Evolutionary conservation across 2,888 invertebrate species (phyloP), one percentile per base, ranked within the genome.

Genomic region (Prosapia bicincta): DNA sequence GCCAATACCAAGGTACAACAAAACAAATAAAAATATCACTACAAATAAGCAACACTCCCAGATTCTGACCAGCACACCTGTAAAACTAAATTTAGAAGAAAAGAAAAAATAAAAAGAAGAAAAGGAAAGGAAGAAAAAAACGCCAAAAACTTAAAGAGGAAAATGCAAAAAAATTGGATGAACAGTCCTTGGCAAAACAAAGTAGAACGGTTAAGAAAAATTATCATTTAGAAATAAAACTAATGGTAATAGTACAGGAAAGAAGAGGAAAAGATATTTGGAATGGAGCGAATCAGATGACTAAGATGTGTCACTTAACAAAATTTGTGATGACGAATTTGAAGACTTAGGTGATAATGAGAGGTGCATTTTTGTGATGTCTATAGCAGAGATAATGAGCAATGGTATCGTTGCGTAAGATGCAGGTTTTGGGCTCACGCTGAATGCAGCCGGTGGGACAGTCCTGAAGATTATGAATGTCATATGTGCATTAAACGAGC

Each of bases 351-450:
- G 2, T 15, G 38, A 30, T 30, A 38, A 38, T 38, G 38, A 38
- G 38, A 38, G 13, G 13, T 38, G 38, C 13, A 13, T 38, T 38
- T n/a, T 38, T 38, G 38, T 13, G 38, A 38, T 9, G 38, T 13
- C 15, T 38, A 9, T 38, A 15, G 38, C 6, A 38, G 38, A 13
- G 38, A 13, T 38, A 38, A 38, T 13, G 38, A 30, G 30, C 30
- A 28, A 32, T 71, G 71, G 71, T 71, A 54, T 26, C 32, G 71
- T 10, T 71, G 71, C 23, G 71, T 71, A 26, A 71, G 7, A 24
- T 71, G 71, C 54, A 9, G 71, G 54, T 71, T 71, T 54, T 71
- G 43, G 71, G 54, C 54, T 43, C 71, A 71, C 24, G 43, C 71
- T 1, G 43, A 26, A 38, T 71, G 71, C 24, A 71, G 71, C 7